Conservation (phyloP, 2,113 vertebrate genomes). For the Corythoichthys intestinalis region DNA sequence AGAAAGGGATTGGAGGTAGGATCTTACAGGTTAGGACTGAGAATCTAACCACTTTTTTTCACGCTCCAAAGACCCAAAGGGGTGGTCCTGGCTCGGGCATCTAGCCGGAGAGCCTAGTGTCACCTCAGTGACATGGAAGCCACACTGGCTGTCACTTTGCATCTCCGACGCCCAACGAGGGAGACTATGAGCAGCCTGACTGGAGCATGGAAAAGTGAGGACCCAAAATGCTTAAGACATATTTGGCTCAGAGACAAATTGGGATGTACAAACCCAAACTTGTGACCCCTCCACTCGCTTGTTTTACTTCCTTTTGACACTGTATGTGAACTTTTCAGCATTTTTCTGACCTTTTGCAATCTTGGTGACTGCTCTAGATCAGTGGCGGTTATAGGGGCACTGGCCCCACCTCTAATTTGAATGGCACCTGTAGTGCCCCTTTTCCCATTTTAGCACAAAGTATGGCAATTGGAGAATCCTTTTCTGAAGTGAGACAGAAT, state of each 20-base stretch:
- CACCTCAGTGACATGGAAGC: slow-evolving; percentile 70
- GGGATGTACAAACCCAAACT: slow-evolving; percentile 5
- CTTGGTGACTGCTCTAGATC: not conserved
- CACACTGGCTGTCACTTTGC: slow-evolving; percentile 69
- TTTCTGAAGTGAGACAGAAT: no score
- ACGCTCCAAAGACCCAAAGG: slow-evolving; percentile 61
- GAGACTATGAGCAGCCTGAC: slow-evolving; percentile 55
- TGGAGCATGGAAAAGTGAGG: slow-evolving; percentile 59
- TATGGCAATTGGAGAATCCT: no score
- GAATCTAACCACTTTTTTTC: slow-evolving; percentile 61
- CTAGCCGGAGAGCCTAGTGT: slow-evolving; percentile 60
- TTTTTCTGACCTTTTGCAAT: not conserved
- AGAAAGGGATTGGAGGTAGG: slow-evolving; percentile 6
- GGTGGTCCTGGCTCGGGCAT: slow-evolving; percentile 59
- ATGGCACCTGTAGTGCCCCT: no score
- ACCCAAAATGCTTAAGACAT: slow-evolving; percentile 68
- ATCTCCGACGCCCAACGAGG: slow-evolving; percentile 55
- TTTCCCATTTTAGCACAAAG: no score
- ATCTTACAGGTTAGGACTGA: slow-evolving; percentile 56
- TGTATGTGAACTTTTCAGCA: not conserved
- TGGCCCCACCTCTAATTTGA: no score
- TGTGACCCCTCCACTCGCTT: not conserved
- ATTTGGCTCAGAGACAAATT: slow-evolving; percentile 68
- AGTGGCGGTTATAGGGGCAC: no score
- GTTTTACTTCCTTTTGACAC: not conserved